Evolutionary conservation across 2,888 invertebrate species (phyloP).

Genomic region (Clusia tigrina): DNA sequence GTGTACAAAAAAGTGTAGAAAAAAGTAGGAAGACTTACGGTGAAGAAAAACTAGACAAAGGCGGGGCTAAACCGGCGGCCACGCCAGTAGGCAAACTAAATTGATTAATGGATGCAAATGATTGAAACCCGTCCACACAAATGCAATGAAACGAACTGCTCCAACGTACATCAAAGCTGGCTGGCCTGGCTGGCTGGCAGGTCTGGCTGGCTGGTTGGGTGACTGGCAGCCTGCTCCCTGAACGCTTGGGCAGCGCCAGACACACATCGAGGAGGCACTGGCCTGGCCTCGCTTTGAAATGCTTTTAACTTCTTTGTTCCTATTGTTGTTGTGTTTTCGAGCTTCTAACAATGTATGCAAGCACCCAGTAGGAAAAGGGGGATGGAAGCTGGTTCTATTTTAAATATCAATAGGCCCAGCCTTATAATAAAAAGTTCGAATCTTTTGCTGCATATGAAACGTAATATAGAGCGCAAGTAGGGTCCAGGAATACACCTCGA

Average conservation of each 20-base stretch:
- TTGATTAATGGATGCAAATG: slow-evolving; percentile 64
- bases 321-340: not conserved
- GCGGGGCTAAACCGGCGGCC: not conserved
- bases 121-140: slow-evolving; percentile 56
- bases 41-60: not conserved
- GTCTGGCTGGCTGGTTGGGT: not conserved
- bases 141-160: slow-evolving; percentile 34
- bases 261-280: slow-evolving; percentile 45
- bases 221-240: not conserved
- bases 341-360: not conserved
- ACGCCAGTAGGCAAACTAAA: slow-evolving; percentile 40
- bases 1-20: not conserved
- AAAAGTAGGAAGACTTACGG: not conserved
- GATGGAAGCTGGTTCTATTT: no score
- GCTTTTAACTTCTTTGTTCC: slow-evolving; percentile 20
- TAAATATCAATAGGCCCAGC: no score
- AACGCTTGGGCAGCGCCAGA: not conserved
- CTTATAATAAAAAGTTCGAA: no score
- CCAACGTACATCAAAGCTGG: not conserved
- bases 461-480: no score
- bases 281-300: slow-evolving; percentile 3
- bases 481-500: no score
- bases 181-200: not conserved
- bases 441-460: no score
- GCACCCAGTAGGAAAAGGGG: no score